phyloP scores from a whole-genome alignment of 2,888 invertebrate species.

The Ochropleura plecta region DNA sequence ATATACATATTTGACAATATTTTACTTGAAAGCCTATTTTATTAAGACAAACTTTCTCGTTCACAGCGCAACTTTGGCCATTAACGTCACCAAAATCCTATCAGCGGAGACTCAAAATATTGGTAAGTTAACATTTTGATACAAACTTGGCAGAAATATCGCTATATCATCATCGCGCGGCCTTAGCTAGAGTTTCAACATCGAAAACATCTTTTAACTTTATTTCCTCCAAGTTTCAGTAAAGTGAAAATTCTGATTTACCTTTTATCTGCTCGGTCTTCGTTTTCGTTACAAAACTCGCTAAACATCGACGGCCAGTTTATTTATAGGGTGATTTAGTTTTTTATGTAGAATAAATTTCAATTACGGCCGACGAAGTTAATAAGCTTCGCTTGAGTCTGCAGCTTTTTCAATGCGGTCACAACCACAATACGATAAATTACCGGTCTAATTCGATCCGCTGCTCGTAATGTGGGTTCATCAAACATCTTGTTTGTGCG shows the following conservation, averaged over 20 bases:
- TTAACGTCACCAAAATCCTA: slow-evolving; percentile 75
- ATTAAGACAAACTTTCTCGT: slow-evolving; percentile 68
- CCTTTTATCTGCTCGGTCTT: slow-evolving; percentile 62
- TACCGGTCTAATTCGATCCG: slow-evolving; percentile 83
- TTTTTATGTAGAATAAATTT: slow-evolving; percentile 59
- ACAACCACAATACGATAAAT: slow-evolving; percentile 78
- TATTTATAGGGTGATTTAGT: slow-evolving; percentile 52
- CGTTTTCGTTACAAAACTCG: slow-evolving; percentile 50
- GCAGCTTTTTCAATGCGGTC: slow-evolving; percentile 69
- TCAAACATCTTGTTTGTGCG: slow-evolving; percentile 87
- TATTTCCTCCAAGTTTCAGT: slow-evolving; percentile 66
- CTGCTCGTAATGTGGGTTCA: slow-evolving; percentile 84
- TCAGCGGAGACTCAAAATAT: slow-evolving; percentile 70
- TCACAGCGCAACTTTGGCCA: slow-evolving; percentile 79
- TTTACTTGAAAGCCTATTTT: slow-evolving; percentile 34
- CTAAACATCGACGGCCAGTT: slow-evolving; percentile 46
- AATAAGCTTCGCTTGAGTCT: slow-evolving; percentile 56
- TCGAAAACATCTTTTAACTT: slow-evolving; percentile 70
- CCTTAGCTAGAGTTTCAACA: slow-evolving; percentile 56
- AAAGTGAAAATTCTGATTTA: slow-evolving; percentile 75
- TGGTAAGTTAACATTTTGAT: slow-evolving; percentile 76
- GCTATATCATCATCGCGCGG: slow-evolving; percentile 74
- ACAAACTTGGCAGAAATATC: slow-evolving; percentile 71
- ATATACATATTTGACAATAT: slow-evolving; percentile 28
- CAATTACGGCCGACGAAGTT: slow-evolving; percentile 55